These are phyloP conservation scores for Chironomus tepperi DNA, from an alignment of 1,140 invertebrate genomes.

Conservation along the genomic window DNA sequence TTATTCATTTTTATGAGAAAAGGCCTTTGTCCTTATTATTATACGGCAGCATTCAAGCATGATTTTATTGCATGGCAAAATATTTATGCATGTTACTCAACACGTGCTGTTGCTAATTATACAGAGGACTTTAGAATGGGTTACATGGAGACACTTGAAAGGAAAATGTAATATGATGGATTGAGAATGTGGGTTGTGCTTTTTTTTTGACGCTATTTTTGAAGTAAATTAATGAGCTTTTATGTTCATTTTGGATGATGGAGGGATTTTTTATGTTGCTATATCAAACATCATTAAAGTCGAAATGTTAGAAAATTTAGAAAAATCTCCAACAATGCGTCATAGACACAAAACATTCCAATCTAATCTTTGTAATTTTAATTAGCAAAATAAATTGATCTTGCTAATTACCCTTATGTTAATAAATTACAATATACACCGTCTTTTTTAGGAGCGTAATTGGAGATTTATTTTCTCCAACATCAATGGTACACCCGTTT, in stretches of 20 bases:
- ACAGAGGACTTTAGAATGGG: slow-evolving; percentile 27
- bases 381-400: not conserved
- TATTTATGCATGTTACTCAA: slow-evolving; percentile 13
- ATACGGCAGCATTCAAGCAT: slow-evolving; percentile 37
- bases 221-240: too few relatives aligned
- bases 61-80: slow-evolving; percentile 33
- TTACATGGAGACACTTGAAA: slow-evolving; percentile 24
- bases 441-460: not conserved
- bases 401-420: not conserved
- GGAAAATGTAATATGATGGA: slow-evolving; percentile 16
- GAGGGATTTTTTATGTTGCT: too few relatives aligned
- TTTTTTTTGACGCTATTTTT: too few relatives aligned
- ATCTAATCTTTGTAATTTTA: not conserved
- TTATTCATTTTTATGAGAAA: not conserved
- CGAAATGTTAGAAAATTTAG: too few relatives aligned
- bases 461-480: slow-evolving; percentile 5
- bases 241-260: too few relatives aligned
- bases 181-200: too few relatives aligned
- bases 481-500: not conserved
- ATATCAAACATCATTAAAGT: too few relatives aligned
- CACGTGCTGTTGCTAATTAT: slow-evolving; percentile 11
- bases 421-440: not conserved
- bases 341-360: not conserved
- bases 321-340: too few relatives aligned
- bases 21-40: slow-evolving; percentile 34